Percentiles rank a stretch among this genome's conserved stretches.
phyloP scores from a whole-genome alignment of 2,888 invertebrate species.

The Megaustenia siamemsis region DNA sequence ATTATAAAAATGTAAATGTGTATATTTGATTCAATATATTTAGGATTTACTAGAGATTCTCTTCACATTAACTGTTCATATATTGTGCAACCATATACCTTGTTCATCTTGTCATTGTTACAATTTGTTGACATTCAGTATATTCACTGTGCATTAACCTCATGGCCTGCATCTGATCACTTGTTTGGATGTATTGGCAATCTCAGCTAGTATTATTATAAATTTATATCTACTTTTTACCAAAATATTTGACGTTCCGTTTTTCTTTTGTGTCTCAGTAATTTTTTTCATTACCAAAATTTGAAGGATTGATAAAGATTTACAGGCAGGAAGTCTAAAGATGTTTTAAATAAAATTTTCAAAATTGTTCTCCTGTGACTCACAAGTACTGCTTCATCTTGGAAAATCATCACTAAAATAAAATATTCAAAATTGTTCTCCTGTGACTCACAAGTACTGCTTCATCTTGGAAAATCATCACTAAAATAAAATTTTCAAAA shows the following conservation, averaged over 20 bases:
- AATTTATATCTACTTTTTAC: background rate
- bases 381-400: too few species aligned
- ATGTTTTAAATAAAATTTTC: too few species aligned
- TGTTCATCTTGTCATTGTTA: slow-evolving; percentile 46
- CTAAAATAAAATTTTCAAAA: too few species aligned
- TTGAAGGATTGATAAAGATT: too few species aligned
- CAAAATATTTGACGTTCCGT: background rate
- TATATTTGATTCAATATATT: slow-evolving; percentile 28
- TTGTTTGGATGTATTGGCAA: background rate
- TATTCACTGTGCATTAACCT: slow-evolving; percentile 46
- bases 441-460: too few species aligned
- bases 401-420: too few species aligned
- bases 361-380: too few species aligned
- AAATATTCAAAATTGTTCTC: too few species aligned
- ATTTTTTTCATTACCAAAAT: too few species aligned
- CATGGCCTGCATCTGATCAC: slow-evolving; percentile 41
- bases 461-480: too few species aligned
- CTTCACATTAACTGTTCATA: slow-evolving; percentile 28
- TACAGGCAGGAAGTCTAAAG: too few species aligned
- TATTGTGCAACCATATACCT: slow-evolving; percentile 21
- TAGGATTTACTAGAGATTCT: slow-evolving; percentile 33
- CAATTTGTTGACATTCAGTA: slow-evolving; percentile 47
- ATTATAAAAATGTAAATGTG: slow-evolving; percentile 24
- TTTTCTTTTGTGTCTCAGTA: too few species aligned
- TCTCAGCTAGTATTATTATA: background rate